Base-by-base conservation (phyloP, 2,888 invertebrate species). In the Drosophila fulvimacula region DNA sequence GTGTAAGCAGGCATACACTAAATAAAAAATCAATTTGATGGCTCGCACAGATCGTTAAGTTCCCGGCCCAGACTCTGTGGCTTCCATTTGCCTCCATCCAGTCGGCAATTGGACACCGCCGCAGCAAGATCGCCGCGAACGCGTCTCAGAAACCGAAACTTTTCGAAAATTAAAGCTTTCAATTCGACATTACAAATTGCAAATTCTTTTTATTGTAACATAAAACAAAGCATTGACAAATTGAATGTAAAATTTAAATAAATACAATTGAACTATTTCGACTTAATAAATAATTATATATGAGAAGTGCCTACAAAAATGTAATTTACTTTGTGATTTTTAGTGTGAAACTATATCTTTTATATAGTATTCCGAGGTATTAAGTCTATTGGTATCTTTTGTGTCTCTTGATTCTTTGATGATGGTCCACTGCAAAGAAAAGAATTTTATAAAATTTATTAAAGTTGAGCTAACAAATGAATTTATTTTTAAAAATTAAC, bases 1-100 rank as follows among this genome's bases (percentile, higher is more conserved):
- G 83, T 73, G 82, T 69, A 88, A 88, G 68, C 61, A 42, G 73
- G 63, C 46, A 62, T 61, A 36, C 64, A 70, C 59, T 61, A 78
- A 88, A 88, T 82, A 78, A 80, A 82, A 87, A 83, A 83, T 83
- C 83, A 83, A 83, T 88, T 83, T 77, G 76, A 68, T 79, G 69
- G 53, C 73, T 79, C 70, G 66, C 64, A 49, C 78, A 76, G 71
- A 80, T 76, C 75, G 71, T 68, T 61, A 61, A 66, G 71, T 41
- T 59, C 59, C 72, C 79, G 67, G 53, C 52, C 55, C 69, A 76
- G 62, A 71, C 69, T 63, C 77, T 66, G 53, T 76, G 79, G 67
- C 65, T 76, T 65, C 41, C 49, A 44, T 34, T 52, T 38, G 53
- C 62, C 60, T 38, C 17, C 79, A 83, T 39, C 21, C 79, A 85